A percentile compares a stretch with the other conserved stretches of the same genome.
phyloP scores from a whole-genome alignment of 2,888 invertebrate species.

The Palloptera scutellata region DNA sequence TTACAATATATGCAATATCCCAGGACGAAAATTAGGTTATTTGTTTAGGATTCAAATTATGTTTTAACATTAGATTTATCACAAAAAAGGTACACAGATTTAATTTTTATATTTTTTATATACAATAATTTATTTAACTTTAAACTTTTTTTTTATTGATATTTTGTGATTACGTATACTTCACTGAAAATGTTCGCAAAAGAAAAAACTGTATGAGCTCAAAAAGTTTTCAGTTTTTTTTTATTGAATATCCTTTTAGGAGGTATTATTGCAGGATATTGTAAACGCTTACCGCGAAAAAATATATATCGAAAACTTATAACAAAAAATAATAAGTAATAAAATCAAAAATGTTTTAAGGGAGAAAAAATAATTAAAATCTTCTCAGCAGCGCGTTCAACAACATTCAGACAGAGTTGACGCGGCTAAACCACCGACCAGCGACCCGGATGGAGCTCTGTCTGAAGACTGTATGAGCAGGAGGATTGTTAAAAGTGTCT shows the following conservation, averaged over 20 bases:
- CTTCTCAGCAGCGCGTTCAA: constrained; percentile 43
- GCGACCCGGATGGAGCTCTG: constrained; percentile 61
- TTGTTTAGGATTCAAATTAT: constrained; percentile 7
- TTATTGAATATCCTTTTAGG: neutral
- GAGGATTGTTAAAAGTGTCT: too few species aligned
- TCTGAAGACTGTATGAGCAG: constrained; percentile 58
- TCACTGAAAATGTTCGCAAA: neutral
- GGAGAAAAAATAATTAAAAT: constrained; percentile 37
- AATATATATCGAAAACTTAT: constrained; percentile 2
- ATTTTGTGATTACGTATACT: neutral
- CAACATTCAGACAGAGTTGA: constrained; percentile 63
- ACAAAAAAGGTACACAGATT: constrained; percentile 56
- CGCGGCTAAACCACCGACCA: constrained; percentile 47
- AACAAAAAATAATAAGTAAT: constrained; percentile 24
- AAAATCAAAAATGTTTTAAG: constrained; percentile 30
- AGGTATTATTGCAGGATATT: neutral
- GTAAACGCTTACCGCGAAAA: neutral
- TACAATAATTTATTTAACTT: neutral
- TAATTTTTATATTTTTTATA: constrained; percentile 7
- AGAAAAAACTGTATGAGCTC: neutral
- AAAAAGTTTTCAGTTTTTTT: neutral
- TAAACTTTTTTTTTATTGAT: neutral
- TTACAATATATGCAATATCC: too few species aligned
- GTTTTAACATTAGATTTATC: constrained; percentile 44
- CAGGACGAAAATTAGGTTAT: neutral